These are phyloP conservation scores for Meles meles DNA, from an alignment of 2,113 vertebrate genomes.

Conservation along the genomic window DNA sequence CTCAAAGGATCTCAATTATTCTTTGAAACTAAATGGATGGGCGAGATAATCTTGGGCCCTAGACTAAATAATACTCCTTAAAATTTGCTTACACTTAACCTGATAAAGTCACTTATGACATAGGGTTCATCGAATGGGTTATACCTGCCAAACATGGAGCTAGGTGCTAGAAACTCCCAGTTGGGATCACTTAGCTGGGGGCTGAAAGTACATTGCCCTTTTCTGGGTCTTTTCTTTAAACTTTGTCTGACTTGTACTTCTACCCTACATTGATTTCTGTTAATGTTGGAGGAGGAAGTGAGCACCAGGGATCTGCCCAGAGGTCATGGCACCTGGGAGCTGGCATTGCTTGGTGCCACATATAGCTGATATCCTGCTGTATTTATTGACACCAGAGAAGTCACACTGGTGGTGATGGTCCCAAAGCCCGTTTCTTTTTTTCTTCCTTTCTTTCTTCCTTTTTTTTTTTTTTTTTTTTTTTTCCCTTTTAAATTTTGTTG, in stretches of 20 bases:
- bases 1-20: neutral
- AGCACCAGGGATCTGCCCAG: too few relatives aligned
- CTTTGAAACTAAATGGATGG: neutral
- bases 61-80: neutral
- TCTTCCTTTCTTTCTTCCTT: rapidly evolving
- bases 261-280: neutral
- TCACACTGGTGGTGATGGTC: neutral
- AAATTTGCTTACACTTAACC: neutral
- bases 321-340: neutral
- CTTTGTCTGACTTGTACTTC: neutral
- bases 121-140: neutral
- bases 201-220: neutral
- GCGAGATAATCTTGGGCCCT: neutral
- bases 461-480: too few relatives aligned
- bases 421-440: neutral
- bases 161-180: neutral
- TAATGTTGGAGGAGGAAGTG: neutral
- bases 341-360: neutral
- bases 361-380: neutral
- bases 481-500: neutral
- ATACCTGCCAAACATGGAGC: neutral
- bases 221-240: neutral
- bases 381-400: neutral
- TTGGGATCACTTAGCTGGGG: neutral
- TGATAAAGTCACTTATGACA: neutral